Evolutionary conservation across 2,113 vertebrate genomes (phyloP), one percentile per base, ranked within the genome.

Genomic region (Phylloscopus whistleri): DNA sequence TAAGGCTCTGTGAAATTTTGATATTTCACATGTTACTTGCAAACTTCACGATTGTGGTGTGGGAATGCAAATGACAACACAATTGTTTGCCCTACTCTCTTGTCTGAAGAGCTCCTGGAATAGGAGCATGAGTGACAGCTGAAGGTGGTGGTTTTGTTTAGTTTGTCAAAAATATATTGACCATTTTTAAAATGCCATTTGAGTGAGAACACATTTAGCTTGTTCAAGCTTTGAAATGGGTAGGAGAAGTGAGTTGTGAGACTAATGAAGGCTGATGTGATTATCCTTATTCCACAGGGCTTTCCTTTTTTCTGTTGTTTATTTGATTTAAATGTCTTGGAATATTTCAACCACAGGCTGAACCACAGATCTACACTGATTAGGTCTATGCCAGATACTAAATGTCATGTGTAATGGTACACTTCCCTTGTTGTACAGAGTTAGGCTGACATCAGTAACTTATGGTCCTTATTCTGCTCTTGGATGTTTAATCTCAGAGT

Each of bases 181-280:
- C 92, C 92, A 37, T 91, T 95, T 85, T 83, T 39, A 20, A 86
- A 81, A 90, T 78, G 69, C 76, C 69, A 41, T 75, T 89, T 94
- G 84, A 90, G 69, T 81, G 69, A 68, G 80, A 89, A 72, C 74
- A 33, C 77, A 26, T 76, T 89, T 67, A 79, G 49, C 70, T 91
- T 51, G 79, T 39, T 82, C 1, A 33, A 33, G 62, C 81, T 92
- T 82, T 68, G 62, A 66, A 87, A 90, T 49, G 76, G 80, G 76
- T 89, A 68, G 89, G 86, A 96, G 59, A 95, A 94, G 46, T 74
- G 63, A 60, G 78, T 83, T 80, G 81, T 82, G 74, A 90, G 90
- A 72, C 68, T 90, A 87, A 81, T 30, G 62, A 89, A 84, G 82
- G 56, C 51, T 85, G 41, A 93, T 76, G 75, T 78, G 79, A 75